A percentile compares a stretch with the other conserved stretches of the same genome.
Evolutionary conservation across 1,140 invertebrate genomes (phyloP).

Genomic region (Ooceraea biroi): DNA sequence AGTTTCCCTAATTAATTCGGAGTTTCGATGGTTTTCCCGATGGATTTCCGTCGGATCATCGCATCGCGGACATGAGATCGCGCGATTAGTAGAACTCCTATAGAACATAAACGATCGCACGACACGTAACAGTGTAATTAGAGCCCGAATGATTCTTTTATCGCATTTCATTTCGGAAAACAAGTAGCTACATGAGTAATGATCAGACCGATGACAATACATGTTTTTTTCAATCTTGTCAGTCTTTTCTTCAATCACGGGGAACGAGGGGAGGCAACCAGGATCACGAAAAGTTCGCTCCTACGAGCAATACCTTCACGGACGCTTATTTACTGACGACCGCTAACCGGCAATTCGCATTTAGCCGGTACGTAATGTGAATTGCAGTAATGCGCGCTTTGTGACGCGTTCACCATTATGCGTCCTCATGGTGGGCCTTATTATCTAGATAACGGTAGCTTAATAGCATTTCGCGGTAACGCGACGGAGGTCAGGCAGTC

Average conservation of each 20-base stretch:
- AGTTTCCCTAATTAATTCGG: background rate
- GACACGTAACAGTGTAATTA: slow-evolving; percentile 25
- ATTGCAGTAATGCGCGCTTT: slow-evolving; percentile 68
- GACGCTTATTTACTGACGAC: slow-evolving; percentile 45
- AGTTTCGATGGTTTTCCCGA: background rate
- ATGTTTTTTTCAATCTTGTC: background rate
- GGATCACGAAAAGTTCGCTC: background rate
- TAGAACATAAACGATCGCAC: slow-evolving; percentile 3
- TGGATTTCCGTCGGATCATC: background rate
- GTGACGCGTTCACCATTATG: slow-evolving; percentile 59
- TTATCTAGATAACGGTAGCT: slow-evolving; percentile 73
- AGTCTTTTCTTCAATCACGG: background rate
- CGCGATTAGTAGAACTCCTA: background rate
- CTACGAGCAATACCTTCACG: background rate
- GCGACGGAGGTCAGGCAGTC: slow-evolving; percentile 33
- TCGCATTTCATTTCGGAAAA: background rate
- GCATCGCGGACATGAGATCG: background rate
- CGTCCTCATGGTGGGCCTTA: slow-evolving; percentile 53
- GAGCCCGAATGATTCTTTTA: background rate
- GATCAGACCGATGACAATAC: background rate
- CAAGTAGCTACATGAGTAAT: background rate
- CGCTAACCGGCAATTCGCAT: slow-evolving; percentile 68
- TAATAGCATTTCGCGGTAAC: slow-evolving; percentile 71
- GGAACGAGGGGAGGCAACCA: no score
- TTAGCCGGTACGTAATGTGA: slow-evolving; percentile 43